These are phyloP conservation scores for Pogonocichla stellata DNA, from an alignment of 2,113 vertebrate genomes.

Conservation along the genomic window DNA sequence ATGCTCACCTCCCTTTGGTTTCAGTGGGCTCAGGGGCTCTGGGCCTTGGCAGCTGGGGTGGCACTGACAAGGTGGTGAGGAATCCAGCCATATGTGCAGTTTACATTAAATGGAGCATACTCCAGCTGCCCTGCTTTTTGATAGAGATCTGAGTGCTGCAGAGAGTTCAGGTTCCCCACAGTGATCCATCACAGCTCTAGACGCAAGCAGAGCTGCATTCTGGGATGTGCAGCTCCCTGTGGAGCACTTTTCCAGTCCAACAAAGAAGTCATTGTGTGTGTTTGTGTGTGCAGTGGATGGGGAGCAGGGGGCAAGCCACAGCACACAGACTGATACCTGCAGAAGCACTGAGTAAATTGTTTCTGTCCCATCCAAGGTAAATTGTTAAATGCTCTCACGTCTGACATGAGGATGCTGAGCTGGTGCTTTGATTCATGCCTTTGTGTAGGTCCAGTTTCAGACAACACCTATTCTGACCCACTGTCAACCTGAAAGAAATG, in stretches of 20 bases:
- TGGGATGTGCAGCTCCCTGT: not conserved
- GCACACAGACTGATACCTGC: not conserved
- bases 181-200: conserved; percentile 31
- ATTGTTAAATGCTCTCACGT: not conserved
- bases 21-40: conserved; percentile 44
- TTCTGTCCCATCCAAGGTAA: not conserved
- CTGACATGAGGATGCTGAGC: not conserved
- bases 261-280: not conserved
- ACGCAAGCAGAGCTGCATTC: not conserved
- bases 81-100: conserved; percentile 8
- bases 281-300: not conserved
- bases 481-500: rapidly evolving
- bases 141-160: conserved; percentile 18
- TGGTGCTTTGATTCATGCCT: not conserved
- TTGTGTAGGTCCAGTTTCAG: rapidly evolving
- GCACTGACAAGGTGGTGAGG: conserved; percentile 55
- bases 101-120: conserved; percentile 35
- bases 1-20: conserved; percentile 30
- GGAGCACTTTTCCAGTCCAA: not conserved
- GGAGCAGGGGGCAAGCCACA: not conserved
- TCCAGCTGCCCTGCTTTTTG: conserved; percentile 18
- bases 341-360: not conserved
- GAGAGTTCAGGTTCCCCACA: conserved; percentile 37
- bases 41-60: conserved; percentile 35
- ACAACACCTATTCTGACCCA: not conserved